Base-by-base conservation (phyloP, 2,888 invertebrate genomes). In the Harpagoxenus sublaevis region DNA sequence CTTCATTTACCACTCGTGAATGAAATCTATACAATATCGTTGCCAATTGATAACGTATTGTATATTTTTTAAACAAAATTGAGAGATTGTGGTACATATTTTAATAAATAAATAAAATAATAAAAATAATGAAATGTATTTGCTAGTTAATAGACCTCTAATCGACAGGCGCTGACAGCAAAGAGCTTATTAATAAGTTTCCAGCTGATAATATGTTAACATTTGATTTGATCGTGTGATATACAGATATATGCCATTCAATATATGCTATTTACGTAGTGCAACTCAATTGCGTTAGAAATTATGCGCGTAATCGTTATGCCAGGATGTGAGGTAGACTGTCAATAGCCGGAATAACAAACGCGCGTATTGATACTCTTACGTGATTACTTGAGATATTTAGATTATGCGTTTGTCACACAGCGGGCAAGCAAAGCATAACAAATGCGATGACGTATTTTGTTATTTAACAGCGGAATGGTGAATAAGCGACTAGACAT, bases 271-370 rank as follows among this genome's bases (percentile, higher is more conserved):
- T 53, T 70, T 57, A 71, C 3, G 28, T 10, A 28, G 8, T 18
- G 18, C 0, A 28, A 68, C 6, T 68, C 6, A 68, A 57, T 15
- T n/a, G 31, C 9, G 55, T 23, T 55, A 6, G 23, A 71, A 79
- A 79, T 71, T 57, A 60, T 70, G 15, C 10, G 15, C 18, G 6
- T 45, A 45, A 79, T 57, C 35, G n/a, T 53, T 12, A 55, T 60
- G 35, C 18, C 31, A 53, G 39, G 4, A 74, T 42, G 23, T 18
- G 60, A 12, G 55, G 12, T 23, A n/a, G 75, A 83, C 39, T 71
- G 60, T 77, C 75, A 65, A 75, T 63, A 77, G 66, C 68, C 51
- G 10, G 23, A 71, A 73, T 60, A 39, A 73, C 23, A 73, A 79
- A 73, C 9, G 15, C 31, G 23, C 10, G 12, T 60, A 71, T 60